These are phyloP conservation scores for Rhombomys opimus DNA, from an alignment of 2,113 vertebrate species.

Conservation along the genomic window DNA sequence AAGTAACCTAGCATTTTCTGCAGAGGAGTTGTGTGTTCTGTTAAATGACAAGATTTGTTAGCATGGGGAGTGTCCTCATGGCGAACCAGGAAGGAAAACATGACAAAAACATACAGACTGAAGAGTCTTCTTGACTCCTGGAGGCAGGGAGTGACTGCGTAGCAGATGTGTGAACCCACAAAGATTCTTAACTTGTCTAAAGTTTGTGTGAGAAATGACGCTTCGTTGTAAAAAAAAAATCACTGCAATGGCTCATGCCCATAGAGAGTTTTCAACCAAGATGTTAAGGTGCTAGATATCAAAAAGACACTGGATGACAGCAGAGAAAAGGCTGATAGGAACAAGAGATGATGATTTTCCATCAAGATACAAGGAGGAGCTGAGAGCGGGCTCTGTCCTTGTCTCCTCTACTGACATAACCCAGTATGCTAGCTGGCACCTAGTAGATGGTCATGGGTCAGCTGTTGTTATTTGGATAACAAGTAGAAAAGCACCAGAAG, in stretches of 20 bases:
- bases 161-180: not conserved
- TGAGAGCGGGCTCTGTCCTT: not conserved
- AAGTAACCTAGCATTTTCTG: not conserved
- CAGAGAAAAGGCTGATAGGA: not conserved
- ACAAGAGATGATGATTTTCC: not conserved
- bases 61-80: not conserved
- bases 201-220: not conserved
- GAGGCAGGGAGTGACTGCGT: too few species aligned
- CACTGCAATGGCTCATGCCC: not conserved
- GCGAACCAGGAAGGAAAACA: not conserved
- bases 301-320: not conserved
- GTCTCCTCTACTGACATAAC: not conserved
- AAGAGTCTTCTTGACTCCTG: not conserved
- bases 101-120: not conserved
- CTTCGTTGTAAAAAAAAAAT: not conserved
- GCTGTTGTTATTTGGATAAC: not conserved
- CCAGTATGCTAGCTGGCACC: not conserved
- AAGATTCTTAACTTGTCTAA: not conserved
- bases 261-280: not conserved
- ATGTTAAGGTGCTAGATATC: not conserved
- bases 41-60: not conserved
- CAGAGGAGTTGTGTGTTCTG: not conserved
- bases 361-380: not conserved
- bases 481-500: not conserved
- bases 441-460: not conserved